A percentile compares a stretch with the other conserved stretches of the same genome.
phyloP scores from a whole-genome alignment of 1,140 invertebrate species.

The Adoxophyes honmai region DNA sequence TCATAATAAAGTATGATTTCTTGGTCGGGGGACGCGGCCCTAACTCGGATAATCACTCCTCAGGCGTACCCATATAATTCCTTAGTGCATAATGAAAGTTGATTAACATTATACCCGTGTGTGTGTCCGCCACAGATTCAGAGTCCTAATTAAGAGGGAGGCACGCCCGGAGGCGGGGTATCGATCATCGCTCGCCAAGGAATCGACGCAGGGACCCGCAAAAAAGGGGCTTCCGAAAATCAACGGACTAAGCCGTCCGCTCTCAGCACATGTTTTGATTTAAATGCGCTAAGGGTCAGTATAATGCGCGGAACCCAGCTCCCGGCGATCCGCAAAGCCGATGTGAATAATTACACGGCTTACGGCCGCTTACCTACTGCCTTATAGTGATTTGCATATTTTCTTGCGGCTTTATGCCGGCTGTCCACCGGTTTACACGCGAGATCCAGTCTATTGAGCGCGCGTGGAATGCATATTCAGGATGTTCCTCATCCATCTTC shows the following conservation, averaged over 20 bases:
- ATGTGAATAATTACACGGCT: slow-evolving; percentile 76
- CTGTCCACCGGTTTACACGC: slow-evolving; percentile 20
- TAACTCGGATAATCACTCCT: slow-evolving; percentile 74
- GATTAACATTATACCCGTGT: slow-evolving; percentile 71
- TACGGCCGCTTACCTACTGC: slow-evolving; percentile 73
- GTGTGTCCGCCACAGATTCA: slow-evolving; percentile 77
- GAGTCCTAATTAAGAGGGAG: slow-evolving; percentile 77
- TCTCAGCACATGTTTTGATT: slow-evolving; percentile 76
- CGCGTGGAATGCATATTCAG: slow-evolving; percentile 11
- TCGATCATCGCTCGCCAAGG: slow-evolving; percentile 72
- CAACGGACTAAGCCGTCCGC: slow-evolving; percentile 65
- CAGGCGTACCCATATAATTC: slow-evolving; percentile 74
- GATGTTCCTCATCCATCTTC: too few species aligned
- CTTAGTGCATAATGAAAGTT: slow-evolving; percentile 77
- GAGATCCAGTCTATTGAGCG: not conserved
- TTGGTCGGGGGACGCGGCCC: slow-evolving; percentile 68
- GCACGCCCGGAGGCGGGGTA: slow-evolving; percentile 62
- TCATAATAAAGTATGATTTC: slow-evolving; percentile 76
- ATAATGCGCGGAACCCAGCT: slow-evolving; percentile 63
- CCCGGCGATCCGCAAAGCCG: slow-evolving; percentile 70
- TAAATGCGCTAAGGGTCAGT: slow-evolving; percentile 72
- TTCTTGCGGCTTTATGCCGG: slow-evolving; percentile 60
- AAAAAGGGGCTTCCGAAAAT: slow-evolving; percentile 74
- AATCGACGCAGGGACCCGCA: slow-evolving; percentile 72
- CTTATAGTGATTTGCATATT: slow-evolving; percentile 74